Conservation (phyloP, 2,888 invertebrate genomes). For the Cremastinae sp. region DNA sequence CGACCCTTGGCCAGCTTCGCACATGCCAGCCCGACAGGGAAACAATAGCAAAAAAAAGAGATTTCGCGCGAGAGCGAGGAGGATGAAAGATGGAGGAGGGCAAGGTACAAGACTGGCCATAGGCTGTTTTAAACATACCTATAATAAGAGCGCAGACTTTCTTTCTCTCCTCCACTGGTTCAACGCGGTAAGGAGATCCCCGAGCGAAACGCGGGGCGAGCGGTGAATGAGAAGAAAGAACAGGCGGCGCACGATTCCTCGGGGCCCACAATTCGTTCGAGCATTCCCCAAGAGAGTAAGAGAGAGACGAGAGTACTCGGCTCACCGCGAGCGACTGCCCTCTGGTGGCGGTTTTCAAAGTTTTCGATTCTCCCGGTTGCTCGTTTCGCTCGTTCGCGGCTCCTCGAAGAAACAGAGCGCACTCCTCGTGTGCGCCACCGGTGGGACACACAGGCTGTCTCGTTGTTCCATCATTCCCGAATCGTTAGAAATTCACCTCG, state of each 20-base stretch:
- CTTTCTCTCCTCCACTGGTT: background rate
- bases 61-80: slow-evolving; percentile 25
- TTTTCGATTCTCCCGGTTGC: slow-evolving; percentile 45
- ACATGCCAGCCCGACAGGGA: slow-evolving; percentile 6
- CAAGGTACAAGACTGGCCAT: slow-evolving; percentile 18
- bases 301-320: slow-evolving; percentile 13
- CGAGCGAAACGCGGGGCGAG: slow-evolving; percentile 24
- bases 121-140: slow-evolving; percentile 27
- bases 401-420: slow-evolving; percentile 45
- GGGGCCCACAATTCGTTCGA: slow-evolving; percentile 18
- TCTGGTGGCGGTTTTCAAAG: slow-evolving; percentile 50
- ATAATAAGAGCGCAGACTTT: background rate
- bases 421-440: slow-evolving; percentile 54
- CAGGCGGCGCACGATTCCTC: slow-evolving; percentile 30
- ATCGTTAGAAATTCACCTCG: background rate
- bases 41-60: slow-evolving; percentile 37
- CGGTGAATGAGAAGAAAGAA: slow-evolving; percentile 22
- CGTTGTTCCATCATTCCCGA: slow-evolving; percentile 38
- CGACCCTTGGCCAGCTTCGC: background rate
- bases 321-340: slow-evolving; percentile 58
- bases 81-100: background rate
- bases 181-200: slow-evolving; percentile 47
- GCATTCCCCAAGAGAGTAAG: slow-evolving; percentile 6
- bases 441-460: slow-evolving; percentile 45
- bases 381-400: slow-evolving; percentile 23